Evolutionary conservation across 1,140 invertebrate genomes (phyloP), one percentile per base, ranked within the genome.

Genomic region (Micrasema longulum): DNA sequence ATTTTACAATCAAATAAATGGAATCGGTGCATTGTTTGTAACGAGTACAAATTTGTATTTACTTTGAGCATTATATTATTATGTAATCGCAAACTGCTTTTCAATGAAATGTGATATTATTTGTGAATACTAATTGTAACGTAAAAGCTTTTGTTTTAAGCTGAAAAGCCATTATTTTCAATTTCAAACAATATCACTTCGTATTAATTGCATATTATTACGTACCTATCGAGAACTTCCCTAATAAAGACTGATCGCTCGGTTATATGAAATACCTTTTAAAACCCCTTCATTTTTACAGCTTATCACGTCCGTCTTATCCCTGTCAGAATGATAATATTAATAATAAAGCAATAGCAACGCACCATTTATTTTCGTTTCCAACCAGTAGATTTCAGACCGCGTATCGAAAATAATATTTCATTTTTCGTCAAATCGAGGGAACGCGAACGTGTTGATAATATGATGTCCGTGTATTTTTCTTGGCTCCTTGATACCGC

Each of bases 281-380:
- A n/a, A 45, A 45, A 45, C 41, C 41, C 41, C 11, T 45, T 16
- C 14, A 12, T 52, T 52, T 22, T 22, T 52, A 9, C 16, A 20
- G 48, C 48, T 52, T 52, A 52, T 22, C 48, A 52, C 20, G 48
- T 31, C 26, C 26, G 26, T 52, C 48, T 52, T 52, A 52, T 52
- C 48, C 16, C 48, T 52, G 48, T 52, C 48, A 52, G 48, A 52
- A 52, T 52, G 48, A 52, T 52, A 52, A 52, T 52, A 22, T 52
- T 52, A 52, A 22, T 52, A 52, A 52, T 52, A 52, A 52, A 52
- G 16, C 48, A 52, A 52, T 52, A 52, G 14, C 48, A 22, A 52
- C 16, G 48, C 20, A 18, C 48, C 16, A 52, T 52, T 52, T 52
- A 52, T 52, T 52, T 52, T 52, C 48, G 20, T 52, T 52, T 52